Evolutionary conservation across 2,113 vertebrate species (phyloP), one percentile per base, ranked within the genome.

Genomic region (Chionis minor): DNA sequence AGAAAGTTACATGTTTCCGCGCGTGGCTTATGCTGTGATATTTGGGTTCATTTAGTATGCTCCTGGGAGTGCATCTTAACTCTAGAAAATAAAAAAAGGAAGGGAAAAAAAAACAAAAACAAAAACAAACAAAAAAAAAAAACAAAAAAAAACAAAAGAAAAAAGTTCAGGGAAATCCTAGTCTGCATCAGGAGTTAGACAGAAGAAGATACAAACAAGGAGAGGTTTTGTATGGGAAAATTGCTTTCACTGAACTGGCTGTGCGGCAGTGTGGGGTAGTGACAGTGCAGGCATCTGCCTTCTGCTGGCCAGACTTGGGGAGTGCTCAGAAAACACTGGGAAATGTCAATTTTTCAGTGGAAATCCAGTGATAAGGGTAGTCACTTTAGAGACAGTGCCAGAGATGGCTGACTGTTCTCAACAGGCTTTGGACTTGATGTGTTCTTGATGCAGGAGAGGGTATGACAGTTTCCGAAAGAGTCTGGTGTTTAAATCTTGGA

Each of bases 251-350:
- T 52, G 33, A 62, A 24, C 28, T 59, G 65, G 4, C 38, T 70
- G 6, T 42, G 56, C 7, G 0, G 18, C 1, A 0, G 0, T 17
- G 14, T 44, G 38, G 21, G 51, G 23, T 27, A n/a, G 16, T 52
- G 88, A 19, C 8, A 35, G 61, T 13, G 17, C 28, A 61, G 80
- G 54, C 58, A 35, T 63, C 67, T 93, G 72, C 73, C 56, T 86
- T 63, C 86, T 93, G 26, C 93, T 92, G 80, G 51, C 33, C 65
- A 20, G 30, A 20, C 15, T 24, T 66, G 40, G 44, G 33, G 40
- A 65, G 23, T 32, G 40, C 56, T 77, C 32, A 33, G 58, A 58
- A 81, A 65, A 33, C n/a, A 38, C 4, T 9, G 15, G 10, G 42
- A 52, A 80, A 75, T 52, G 38, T 42, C 2, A 21, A 0, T 35